Evolutionary conservation across 2,888 invertebrate species (phyloP).

Genomic region (Onchidella celtica): DNA sequence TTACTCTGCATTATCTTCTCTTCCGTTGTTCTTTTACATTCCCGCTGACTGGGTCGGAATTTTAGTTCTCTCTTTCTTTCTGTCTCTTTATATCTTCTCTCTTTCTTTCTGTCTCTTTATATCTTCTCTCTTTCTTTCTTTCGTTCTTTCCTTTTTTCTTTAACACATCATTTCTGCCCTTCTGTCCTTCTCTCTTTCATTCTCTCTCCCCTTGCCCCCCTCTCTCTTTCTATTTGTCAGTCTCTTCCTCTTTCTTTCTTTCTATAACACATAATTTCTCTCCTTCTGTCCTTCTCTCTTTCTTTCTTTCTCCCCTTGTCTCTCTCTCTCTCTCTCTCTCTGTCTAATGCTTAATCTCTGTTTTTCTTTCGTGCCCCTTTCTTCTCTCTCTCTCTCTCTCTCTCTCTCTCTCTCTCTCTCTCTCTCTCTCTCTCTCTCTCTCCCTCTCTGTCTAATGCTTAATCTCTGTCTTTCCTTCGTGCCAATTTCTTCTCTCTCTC

Average conservation of each 20-base stretch:
- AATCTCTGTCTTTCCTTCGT: conserved; percentile 23
- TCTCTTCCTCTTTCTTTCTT: not conserved
- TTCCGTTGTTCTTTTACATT: too few relatives aligned
- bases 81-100: too few relatives aligned
- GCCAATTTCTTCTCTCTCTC: not conserved
- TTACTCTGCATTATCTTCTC: too few relatives aligned
- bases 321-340: conserved; percentile 15
- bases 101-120: too few relatives aligned
- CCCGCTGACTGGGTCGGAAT: too few relatives aligned
- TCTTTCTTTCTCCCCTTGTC: conserved; percentile 9
- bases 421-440: conserved; percentile 27
- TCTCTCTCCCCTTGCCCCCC: too few relatives aligned
- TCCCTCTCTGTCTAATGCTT: conserved; percentile 27
- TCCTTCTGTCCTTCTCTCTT: not conserved
- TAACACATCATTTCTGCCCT: not conserved
- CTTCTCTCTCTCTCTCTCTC: not conserved
- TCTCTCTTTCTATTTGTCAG: not conserved
- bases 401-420: conserved; percentile 15
- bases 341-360: conserved; percentile 3
- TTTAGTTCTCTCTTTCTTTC: too few relatives aligned
- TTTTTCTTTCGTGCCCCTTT: too few relatives aligned
- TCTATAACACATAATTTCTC: not conserved
- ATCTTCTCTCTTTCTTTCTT: too few relatives aligned
- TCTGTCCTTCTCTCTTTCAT: not conserved
- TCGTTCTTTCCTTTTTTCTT: not conserved